phyloP scores from a whole-genome alignment of 2,113 vertebrate species.

The Ailurus styani region DNA sequence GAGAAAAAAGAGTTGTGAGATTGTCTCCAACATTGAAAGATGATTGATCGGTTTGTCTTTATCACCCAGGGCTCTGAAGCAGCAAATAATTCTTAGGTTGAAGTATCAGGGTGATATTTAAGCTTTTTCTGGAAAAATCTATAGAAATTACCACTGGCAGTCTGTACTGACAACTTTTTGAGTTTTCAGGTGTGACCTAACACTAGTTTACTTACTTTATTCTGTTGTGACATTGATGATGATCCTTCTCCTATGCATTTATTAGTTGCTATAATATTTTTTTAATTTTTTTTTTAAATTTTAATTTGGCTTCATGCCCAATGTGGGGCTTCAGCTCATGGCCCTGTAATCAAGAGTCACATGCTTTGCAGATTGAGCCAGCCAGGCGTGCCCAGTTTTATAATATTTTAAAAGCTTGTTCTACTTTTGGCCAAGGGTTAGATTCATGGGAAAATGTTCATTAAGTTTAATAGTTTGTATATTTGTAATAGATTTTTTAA shows the following conservation, averaged over 20 bases:
- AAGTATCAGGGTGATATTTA: neutral
- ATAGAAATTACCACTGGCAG: neutral
- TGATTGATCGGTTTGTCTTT: conserved; percentile 78
- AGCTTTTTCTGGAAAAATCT: neutral
- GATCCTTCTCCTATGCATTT: neutral
- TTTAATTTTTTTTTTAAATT: neutral
- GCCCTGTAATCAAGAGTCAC: neutral
- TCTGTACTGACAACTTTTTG: neutral
- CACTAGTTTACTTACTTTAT: neutral
- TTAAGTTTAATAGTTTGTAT: neutral
- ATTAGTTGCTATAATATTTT: neutral
- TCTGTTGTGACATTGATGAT: neutral
- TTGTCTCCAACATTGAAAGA: conserved; percentile 76
- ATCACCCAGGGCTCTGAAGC: conserved; percentile 75
- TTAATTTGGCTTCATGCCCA: too few species aligned
- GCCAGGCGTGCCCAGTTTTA: neutral
- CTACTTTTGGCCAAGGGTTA: neutral
- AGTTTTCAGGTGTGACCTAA: neutral
- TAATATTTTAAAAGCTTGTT: neutral
- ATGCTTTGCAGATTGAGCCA: neutral
- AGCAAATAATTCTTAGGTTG: conserved; percentile 67
- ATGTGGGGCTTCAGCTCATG: too few species aligned
- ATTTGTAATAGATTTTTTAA: neutral
- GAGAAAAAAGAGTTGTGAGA: conserved; percentile 69
- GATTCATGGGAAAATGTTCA: neutral